phyloP scores from a whole-genome alignment of 2,113 vertebrate species.

The Anthoscopus minutus region DNA sequence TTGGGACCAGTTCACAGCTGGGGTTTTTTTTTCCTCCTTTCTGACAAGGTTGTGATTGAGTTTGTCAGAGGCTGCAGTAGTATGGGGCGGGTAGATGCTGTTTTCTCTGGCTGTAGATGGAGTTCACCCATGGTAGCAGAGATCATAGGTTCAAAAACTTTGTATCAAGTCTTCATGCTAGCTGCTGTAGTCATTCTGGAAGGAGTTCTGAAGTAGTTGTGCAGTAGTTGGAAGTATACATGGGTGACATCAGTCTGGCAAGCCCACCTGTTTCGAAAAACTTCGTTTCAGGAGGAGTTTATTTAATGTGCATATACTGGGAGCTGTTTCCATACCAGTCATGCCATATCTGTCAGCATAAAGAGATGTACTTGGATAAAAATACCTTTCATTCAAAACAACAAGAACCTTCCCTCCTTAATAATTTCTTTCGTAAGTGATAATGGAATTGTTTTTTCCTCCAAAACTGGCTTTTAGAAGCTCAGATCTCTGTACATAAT shows the following conservation, averaged over 20 bases:
- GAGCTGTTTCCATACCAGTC: neutral
- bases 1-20: too few relatives aligned
- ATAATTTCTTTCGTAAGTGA: neutral
- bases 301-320: neutral
- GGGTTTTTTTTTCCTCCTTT: neutral
- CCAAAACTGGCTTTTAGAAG: neutral
- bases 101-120: neutral
- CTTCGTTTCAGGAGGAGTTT: neutral
- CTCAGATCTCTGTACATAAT: neutral
- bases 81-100: neutral
- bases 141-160: neutral
- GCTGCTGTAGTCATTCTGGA: neutral
- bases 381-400: neutral
- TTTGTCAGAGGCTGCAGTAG: neutral
- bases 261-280: neutral
- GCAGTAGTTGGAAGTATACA: neutral
- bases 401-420: neutral
- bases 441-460: neutral
- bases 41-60: neutral
- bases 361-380: neutral
- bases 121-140: neutral
- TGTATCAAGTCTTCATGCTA: neutral
- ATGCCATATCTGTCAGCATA: neutral
- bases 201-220: neutral
- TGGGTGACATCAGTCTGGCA: neutral